Percentiles rank a stretch among this genome's conserved stretches.
Conservation (phyloP, 2,888 invertebrate species). For the Lasioglossum oenotherae region DNA sequence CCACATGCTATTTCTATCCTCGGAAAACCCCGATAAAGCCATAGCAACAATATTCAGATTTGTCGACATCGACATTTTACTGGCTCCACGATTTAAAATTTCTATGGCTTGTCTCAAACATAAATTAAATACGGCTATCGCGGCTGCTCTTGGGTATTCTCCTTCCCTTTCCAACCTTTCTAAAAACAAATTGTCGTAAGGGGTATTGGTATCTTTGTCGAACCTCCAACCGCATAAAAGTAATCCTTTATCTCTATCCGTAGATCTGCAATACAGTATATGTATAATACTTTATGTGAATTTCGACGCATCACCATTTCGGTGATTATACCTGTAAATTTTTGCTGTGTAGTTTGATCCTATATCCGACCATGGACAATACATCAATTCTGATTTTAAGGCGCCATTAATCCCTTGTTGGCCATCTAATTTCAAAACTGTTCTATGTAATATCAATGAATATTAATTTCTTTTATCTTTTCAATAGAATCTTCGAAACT, state of each 20-base stretch:
- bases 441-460: slow-evolving; percentile 75
- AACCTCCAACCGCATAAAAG: slow-evolving; percentile 96
- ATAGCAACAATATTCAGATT: slow-evolving; percentile 89
- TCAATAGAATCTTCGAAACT: not conserved
- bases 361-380: slow-evolving; percentile 88
- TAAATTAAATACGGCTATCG: slow-evolving; percentile 95
- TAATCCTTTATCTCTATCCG: slow-evolving; percentile 92
- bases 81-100: slow-evolving; percentile 91
- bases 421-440: slow-evolving; percentile 86
- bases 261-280: slow-evolving; percentile 77
- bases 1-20: slow-evolving; percentile 93
- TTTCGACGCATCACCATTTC: not conserved
- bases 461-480: slow-evolving; percentile 27
- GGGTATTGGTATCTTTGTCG: slow-evolving; percentile 88
- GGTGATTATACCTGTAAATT: slow-evolving; percentile 85
- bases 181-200: slow-evolving; percentile 86
- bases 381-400: slow-evolving; percentile 87
- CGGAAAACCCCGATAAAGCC: slow-evolving; percentile 94
- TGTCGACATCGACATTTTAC: slow-evolving; percentile 80
- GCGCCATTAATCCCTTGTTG: slow-evolving; percentile 82
- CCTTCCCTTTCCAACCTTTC: slow-evolving; percentile 90
- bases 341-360: slow-evolving; percentile 86
- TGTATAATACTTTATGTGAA: not conserved
- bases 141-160: slow-evolving; percentile 93
- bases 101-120: slow-evolving; percentile 94